Conservation (phyloP, 2,888 invertebrate species). For the Cremastinae sp. region DNA sequence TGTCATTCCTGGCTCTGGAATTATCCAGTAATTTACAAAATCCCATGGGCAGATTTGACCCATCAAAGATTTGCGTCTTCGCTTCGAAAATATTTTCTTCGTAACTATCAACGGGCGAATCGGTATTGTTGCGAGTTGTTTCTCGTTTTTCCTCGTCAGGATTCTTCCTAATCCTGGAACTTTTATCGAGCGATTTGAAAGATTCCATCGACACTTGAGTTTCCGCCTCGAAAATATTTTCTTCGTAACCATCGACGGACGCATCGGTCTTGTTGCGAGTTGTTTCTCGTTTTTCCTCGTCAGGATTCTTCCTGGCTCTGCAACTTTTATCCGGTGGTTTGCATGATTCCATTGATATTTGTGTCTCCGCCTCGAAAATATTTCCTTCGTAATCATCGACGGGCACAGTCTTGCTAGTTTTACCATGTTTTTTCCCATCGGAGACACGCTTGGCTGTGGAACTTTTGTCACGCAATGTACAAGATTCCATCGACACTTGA, state of each 20-base stretch:
- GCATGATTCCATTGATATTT: background rate
- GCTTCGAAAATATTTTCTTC: slow-evolving; percentile 47
- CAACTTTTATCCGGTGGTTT: background rate
- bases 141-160: background rate
- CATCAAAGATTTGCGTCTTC: slow-evolving; percentile 29
- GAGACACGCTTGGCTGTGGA: too few species aligned
- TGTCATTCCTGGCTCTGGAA: too few species aligned
- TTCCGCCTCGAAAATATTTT: slow-evolving; percentile 58
- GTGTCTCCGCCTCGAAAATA: slow-evolving; percentile 21
- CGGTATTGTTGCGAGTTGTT: background rate
- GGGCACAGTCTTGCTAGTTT: too few species aligned
- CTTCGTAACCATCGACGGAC: background rate
- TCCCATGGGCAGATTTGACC: too few species aligned
- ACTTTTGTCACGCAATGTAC: too few species aligned
- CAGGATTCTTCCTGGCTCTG: background rate
- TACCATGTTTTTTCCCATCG: too few species aligned
- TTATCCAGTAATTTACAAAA: too few species aligned
- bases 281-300: background rate
- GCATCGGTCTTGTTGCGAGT: too few species aligned
- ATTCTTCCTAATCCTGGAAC: background rate
- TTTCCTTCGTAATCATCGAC: background rate
- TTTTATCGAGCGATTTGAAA: background rate
- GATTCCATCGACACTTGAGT: slow-evolving; percentile 46
- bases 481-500: too few species aligned
- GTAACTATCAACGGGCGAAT: slow-evolving; percentile 5